Evolutionary conservation across 2,113 vertebrate species (phyloP).

Genomic region (Phaethon lepturus): DNA sequence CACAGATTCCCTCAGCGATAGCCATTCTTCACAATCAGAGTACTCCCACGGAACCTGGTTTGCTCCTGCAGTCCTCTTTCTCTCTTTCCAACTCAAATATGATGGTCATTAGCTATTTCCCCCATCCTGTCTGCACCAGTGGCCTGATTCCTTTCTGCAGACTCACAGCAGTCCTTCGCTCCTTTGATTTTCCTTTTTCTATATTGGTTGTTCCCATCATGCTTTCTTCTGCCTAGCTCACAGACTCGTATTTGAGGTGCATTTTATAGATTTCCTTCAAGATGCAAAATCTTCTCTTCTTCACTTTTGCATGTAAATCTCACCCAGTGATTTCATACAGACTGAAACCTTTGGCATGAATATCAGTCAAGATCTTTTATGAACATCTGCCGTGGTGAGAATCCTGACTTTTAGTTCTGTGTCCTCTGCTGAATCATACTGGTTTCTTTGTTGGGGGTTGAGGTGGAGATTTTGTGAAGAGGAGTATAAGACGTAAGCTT

Average conservation of each 20-base stretch:
- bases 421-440: background rate
- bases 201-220: background rate
- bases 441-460: background rate
- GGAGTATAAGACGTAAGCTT: accelerated
- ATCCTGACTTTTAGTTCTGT: background rate
- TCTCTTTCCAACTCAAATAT: background rate
- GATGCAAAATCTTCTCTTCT: background rate
- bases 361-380: background rate
- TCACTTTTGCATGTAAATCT: background rate
- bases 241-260: background rate
- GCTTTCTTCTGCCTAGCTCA: background rate
- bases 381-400: background rate
- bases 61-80: background rate
- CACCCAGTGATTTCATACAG: background rate
- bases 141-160: background rate
- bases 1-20: background rate
- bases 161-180: background rate
- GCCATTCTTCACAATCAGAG: background rate
- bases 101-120: background rate
- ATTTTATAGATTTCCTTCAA: background rate
- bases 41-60: background rate
- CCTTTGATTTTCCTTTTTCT: background rate
- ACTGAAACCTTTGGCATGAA: background rate
- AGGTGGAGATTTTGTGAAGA: background rate
- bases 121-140: background rate